These are phyloP conservation scores for Drosophila athabasca DNA, from an alignment of 1,140 invertebrate species.

Conservation along the genomic window DNA sequence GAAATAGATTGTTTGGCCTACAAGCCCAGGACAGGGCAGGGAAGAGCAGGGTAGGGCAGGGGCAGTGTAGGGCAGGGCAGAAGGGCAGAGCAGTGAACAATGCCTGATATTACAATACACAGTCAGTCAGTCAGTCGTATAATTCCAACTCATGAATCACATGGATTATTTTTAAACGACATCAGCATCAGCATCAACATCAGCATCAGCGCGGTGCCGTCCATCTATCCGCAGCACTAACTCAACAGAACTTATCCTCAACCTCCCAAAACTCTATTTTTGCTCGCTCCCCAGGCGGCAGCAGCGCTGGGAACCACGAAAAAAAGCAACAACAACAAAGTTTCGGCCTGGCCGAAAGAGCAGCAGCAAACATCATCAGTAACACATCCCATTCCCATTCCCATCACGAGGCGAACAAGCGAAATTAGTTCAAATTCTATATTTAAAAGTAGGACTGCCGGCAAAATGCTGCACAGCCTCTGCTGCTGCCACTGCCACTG, in stretches of 20 bases:
- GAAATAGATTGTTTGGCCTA: slow-evolving; percentile 36
- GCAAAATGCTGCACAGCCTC: slow-evolving; percentile 64
- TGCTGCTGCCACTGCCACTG: slow-evolving; percentile 8
- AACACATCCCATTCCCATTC: slow-evolving; percentile 19
- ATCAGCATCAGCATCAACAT: slow-evolving; percentile 19
- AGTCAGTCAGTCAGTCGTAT: slow-evolving; percentile 26
- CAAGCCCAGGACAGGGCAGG: slow-evolving; percentile 10
- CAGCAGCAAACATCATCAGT: slow-evolving; percentile 51
- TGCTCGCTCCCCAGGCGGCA: slow-evolving; percentile 29
- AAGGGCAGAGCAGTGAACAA: slow-evolving; percentile 27
- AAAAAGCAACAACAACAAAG: slow-evolving; percentile 21
- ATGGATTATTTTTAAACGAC: slow-evolving; percentile 74
- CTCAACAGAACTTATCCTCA: slow-evolving; percentile 28
- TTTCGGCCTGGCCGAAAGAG: slow-evolving; percentile 42
- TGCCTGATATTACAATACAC: slow-evolving; percentile 45
- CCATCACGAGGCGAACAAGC: slow-evolving; percentile 51
- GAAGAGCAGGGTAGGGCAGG: slow-evolving; percentile 15
- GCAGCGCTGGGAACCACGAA: no score
- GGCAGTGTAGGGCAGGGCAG: slow-evolving; percentile 12
- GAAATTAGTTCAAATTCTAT: slow-evolving; percentile 81
- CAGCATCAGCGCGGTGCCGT: not conserved
- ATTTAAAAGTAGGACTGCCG: slow-evolving; percentile 80
- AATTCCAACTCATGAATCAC: slow-evolving; percentile 75
- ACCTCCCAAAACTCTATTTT: slow-evolving; percentile 71
- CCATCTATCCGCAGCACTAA: slow-evolving; percentile 43